Evolutionary conservation across 2,113 vertebrate genomes (phyloP).

Genomic region (Orthonyx spaldingii): DNA sequence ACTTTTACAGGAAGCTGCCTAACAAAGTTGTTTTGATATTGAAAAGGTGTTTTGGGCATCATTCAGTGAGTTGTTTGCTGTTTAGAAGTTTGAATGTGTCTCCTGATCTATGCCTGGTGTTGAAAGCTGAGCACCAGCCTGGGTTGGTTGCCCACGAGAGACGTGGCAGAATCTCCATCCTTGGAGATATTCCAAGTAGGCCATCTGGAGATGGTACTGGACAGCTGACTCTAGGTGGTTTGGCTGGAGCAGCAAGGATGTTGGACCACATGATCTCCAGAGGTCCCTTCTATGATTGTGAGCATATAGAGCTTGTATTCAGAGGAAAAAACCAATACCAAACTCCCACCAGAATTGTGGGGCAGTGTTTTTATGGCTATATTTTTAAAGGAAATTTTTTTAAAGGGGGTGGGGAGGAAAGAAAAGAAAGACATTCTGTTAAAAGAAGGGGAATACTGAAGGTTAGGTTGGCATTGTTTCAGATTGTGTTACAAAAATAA

Average conservation of each 20-base stretch:
- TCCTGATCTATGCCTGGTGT: background rate
- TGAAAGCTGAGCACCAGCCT: background rate
- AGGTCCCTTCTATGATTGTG: background rate
- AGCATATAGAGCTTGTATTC: background rate
- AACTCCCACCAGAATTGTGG: background rate
- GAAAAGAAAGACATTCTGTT: background rate
- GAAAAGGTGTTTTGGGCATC: background rate
- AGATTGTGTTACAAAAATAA: background rate
- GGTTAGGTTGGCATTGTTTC: background rate
- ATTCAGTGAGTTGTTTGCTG: background rate
- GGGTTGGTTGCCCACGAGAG: background rate
- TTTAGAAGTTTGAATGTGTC: background rate
- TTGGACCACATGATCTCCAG: background rate
- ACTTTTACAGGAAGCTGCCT: background rate
- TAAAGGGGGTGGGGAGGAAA: rapidly evolving
- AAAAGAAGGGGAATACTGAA: background rate
- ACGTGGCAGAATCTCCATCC: background rate
- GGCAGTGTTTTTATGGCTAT: background rate
- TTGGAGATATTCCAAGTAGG: background rate
- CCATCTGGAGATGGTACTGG: background rate
- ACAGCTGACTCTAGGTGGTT: background rate
- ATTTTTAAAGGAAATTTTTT: background rate
- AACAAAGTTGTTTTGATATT: background rate
- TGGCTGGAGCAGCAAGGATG: background rate
- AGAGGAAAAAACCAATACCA: background rate